Conservation (phyloP, 2,888 invertebrate genomes). For the Ypsolopha scabrella region DNA sequence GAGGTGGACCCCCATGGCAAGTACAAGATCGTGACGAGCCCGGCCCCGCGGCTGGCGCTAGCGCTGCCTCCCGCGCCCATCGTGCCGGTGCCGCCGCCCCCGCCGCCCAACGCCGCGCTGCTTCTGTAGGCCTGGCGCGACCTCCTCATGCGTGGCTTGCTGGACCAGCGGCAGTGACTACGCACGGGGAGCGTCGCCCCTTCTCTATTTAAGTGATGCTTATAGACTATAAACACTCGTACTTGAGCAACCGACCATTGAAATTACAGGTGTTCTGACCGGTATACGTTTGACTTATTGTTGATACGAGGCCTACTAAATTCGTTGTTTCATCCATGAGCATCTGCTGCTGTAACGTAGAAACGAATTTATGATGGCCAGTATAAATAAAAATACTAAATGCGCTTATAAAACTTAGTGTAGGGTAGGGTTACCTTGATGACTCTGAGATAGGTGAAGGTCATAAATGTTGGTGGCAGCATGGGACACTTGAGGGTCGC, state of each 20-base stretch:
- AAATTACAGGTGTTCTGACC: not conserved
- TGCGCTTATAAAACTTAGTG: not conserved
- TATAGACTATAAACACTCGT: not conserved
- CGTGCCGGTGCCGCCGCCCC: conserved; percentile 33
- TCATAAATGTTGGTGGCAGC: conserved; percentile 15
- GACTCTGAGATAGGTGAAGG: not conserved
- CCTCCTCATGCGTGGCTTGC: conserved; percentile 61
- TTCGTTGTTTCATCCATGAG: not conserved
- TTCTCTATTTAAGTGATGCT: not conserved
- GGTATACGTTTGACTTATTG: not conserved
- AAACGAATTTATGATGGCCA: not conserved
- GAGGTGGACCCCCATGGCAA: conserved; percentile 63
- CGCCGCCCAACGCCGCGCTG: conserved; percentile 44
- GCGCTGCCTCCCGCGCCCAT: conserved; percentile 19
- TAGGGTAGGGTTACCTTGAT: not conserved
- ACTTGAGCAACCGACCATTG: not conserved
- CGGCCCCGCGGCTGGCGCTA: conserved; percentile 15
- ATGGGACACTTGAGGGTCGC: conserved; percentile 38
- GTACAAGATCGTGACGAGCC: conserved; percentile 54
- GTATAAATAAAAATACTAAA: not conserved
- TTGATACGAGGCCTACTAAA: not conserved
- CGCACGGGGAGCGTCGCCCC: conserved; percentile 47
- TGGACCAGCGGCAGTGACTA: conserved; percentile 48
- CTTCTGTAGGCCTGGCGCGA: conserved; percentile 68
- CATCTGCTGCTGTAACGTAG: not conserved